Evolutionary conservation across 1,140 invertebrate genomes (phyloP).

Genomic region (Coboldia fuscipes): DNA sequence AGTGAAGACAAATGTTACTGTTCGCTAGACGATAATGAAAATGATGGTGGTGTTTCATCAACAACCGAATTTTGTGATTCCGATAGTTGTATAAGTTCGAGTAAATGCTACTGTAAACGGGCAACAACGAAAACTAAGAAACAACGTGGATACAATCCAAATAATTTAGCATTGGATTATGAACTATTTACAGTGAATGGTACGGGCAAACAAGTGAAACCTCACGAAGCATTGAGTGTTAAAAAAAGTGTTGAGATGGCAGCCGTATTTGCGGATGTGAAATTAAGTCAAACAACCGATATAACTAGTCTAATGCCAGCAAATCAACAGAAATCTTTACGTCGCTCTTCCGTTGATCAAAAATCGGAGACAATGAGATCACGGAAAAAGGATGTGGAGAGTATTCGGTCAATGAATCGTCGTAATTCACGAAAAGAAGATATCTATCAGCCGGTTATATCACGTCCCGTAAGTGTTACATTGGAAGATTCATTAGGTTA

Average conservation of each 20-base stretch:
- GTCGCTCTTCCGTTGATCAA: background rate
- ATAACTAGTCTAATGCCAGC: background rate
- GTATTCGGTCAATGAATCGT: conserved; percentile 6
- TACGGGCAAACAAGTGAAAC: conserved; percentile 16
- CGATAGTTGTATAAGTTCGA: conserved; percentile 66
- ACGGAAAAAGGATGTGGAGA: conserved; percentile 4
- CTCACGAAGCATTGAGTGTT: conserved; percentile 54
- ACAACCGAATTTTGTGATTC: conserved; percentile 54
- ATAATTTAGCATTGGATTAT: conserved; percentile 48
- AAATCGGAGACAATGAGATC: background rate
- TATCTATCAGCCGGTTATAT: conserved; percentile 8
- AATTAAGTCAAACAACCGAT: conserved; percentile 20
- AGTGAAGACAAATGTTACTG: conserved; percentile 48
- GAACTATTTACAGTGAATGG: conserved; percentile 31
- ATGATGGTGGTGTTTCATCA: conserved; percentile 18
- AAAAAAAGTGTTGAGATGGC: conserved; percentile 77
- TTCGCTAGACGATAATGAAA: conserved; percentile 22
- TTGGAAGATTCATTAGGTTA: conserved; percentile 22
- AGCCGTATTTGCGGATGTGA: conserved; percentile 54
- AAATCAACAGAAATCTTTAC: background rate
- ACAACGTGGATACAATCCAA: conserved; percentile 18
- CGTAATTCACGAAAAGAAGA: conserved; percentile 9
- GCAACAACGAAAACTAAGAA: conserved; percentile 11
- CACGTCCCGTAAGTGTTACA: conserved; percentile 16
- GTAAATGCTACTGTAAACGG: conserved; percentile 63